Evolutionary conservation across 2,797 vertebrate genomes (phyloP).

Genomic region (Linurgus olivaceus): DNA sequence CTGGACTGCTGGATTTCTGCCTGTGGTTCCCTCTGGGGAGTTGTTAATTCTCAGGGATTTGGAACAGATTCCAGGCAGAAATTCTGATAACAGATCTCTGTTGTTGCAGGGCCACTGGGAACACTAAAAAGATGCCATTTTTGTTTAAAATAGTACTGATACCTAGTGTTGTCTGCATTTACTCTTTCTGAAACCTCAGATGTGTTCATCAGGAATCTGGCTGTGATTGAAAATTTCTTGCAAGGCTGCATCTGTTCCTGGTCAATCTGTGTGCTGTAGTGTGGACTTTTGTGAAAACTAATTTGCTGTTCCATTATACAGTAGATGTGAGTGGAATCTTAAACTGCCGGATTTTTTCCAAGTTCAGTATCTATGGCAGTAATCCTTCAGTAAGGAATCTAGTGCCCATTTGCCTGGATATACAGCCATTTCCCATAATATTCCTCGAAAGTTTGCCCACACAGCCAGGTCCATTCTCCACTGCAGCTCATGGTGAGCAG

Average conservation of each 20-base stretch:
- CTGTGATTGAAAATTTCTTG: not conserved
- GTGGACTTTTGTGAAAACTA: not conserved
- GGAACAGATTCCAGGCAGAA: not conserved
- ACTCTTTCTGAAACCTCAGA: not conserved
- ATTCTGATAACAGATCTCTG: not conserved
- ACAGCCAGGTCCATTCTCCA: not conserved
- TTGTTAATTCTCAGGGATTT: not conserved
- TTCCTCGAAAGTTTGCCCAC: not conserved
- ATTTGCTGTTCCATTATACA: not conserved
- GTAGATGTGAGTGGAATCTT: not conserved
- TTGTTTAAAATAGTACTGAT: not conserved
- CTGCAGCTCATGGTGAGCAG: not conserved
- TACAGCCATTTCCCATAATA: not conserved
- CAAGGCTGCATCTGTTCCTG: not conserved
- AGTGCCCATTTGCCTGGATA: not conserved
- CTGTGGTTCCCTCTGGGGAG: not conserved
- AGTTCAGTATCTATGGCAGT: not conserved
- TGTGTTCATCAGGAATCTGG: not conserved
- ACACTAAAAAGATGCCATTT: not conserved
- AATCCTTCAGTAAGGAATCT: not conserved
- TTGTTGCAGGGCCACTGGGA: not conserved
- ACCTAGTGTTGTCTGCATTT: not conserved
- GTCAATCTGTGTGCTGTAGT: not conserved
- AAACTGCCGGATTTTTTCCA: not conserved
- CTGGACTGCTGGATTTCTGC: not conserved